Conservation (phyloP, 2,888 invertebrate species). For the Nomada hirtipes region DNA sequence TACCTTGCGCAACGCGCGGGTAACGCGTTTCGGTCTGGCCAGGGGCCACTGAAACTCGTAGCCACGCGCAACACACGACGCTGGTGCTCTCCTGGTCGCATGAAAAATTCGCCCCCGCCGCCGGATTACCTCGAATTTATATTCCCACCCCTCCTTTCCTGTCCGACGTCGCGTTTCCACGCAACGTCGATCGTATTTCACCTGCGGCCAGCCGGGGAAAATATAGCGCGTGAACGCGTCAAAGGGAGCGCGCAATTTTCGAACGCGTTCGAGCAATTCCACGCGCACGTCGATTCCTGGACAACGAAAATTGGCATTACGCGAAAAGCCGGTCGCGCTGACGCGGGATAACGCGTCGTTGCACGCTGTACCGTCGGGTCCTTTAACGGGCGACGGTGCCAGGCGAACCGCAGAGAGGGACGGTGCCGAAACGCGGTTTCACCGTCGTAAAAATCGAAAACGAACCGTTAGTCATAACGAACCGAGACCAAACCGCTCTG, state of each 20-base stretch:
- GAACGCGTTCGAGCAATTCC: slow-evolving; percentile 1
- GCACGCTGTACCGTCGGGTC: slow-evolving; percentile 49
- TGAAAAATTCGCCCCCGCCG: slow-evolving; percentile 40
- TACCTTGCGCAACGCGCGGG: background rate
- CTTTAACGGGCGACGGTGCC: slow-evolving; percentile 35
- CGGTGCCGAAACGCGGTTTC: background rate
- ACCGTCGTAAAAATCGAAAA: slow-evolving; percentile 57
- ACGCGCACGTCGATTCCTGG: slow-evolving; percentile 28
- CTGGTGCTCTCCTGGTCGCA: background rate
- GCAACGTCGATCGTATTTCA: slow-evolving; percentile 29
- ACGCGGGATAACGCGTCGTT: slow-evolving; percentile 59
- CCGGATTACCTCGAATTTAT: slow-evolving; percentile 45
- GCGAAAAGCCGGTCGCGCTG: slow-evolving; percentile 43
- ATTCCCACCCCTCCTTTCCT: background rate
- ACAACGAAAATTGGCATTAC: slow-evolving; percentile 50
- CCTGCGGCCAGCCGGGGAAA: slow-evolving; percentile 1
- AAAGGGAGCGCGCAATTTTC: slow-evolving; percentile 37
- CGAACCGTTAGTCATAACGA: slow-evolving; percentile 62
- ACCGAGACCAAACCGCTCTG: slow-evolving; percentile 25
- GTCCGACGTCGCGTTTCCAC: background rate
- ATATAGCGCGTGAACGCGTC: slow-evolving; percentile 27
- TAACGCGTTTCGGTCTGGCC: background rate
- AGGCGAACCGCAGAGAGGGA: too few relatives aligned
- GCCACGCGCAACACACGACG: slow-evolving; percentile 12
- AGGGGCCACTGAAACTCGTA: background rate